Evolutionary conservation across 2,797 vertebrate genomes (phyloP), one percentile per base, ranked within the genome.

Genomic region (Dallia pectoralis): DNA sequence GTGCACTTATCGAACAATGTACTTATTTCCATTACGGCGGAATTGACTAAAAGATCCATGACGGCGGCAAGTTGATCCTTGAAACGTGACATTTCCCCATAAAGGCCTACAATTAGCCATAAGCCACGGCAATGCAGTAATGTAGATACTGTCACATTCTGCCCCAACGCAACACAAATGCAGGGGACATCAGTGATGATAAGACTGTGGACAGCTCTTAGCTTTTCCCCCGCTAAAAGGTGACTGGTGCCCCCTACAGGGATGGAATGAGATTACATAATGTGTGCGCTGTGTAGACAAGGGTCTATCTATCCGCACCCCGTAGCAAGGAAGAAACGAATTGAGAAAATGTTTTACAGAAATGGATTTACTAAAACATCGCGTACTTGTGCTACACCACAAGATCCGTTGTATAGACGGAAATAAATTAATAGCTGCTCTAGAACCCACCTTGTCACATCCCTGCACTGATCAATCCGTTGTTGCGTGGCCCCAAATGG

Each of bases 1-100:
- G 25, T 25, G 29, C 48, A n/a, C 62, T 72, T 69, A 16, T 69
- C 29, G 29, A 73, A 15, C 53, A 77, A 63, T 40, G 47, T 70
- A 61, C 49, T 48, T 63, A 80, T 77, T 69, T 80, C 70, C 15
- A 53, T 56, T 15, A 75, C 69, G 19, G 79, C 79, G 27, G 67
- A 51, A 48, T 80, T 49, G 9, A 65, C 68, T 33, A 77, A 61
- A 36, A 66, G 22, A 18, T 72, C 59, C 70, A 80, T 69, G 3
- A 77, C 36, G 18, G 66, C 32, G 12, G 73, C 51, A 30, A 80
- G 49, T 59, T 56, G 29, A 56, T 70, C 69, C 32, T 59, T n/a
- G 25, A 69, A 49, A 49, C 22, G 48, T 48, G 30, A 33, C 69
- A 70, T 70, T 36, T 70, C 56, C 18, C 67, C 48, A 22, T n/a